Conservation (phyloP, 2,797 vertebrate species). For the Brachymystax lenok region DNA sequence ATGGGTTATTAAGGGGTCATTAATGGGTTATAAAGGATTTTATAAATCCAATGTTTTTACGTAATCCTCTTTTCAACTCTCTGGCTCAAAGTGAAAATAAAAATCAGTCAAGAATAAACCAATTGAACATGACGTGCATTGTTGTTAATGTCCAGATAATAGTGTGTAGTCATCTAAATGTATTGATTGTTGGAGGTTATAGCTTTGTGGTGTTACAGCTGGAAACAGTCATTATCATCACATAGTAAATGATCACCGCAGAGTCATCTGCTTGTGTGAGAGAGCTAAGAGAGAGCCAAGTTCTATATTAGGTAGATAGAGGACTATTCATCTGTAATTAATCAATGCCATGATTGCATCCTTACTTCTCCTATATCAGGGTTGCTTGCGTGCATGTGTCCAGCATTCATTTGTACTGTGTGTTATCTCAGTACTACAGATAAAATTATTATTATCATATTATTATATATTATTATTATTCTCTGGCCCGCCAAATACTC, state of each 20-base stretch:
- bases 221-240: background rate
- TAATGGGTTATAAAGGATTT: background rate
- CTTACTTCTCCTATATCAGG: background rate
- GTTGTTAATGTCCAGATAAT: background rate
- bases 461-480: too few species aligned
- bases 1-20: background rate
- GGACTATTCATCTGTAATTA: background rate
- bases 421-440: background rate
- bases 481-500: too few species aligned
- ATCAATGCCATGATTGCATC: background rate
- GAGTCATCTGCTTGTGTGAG: too few species aligned
- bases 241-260: too few species aligned
- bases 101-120: background rate
- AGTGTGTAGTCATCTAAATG: background rate
- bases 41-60: too few species aligned
- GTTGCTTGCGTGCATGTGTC: background rate
- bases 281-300: background rate
- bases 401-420: background rate
- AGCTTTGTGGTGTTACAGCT: background rate
- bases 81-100: background rate
- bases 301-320: background rate
- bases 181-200: background rate
- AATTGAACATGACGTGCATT: background rate
- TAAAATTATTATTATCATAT: too few species aligned
- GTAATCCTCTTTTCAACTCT: background rate